Evolutionary conservation across 2,113 vertebrate genomes (phyloP), one percentile per base, ranked within the genome.

Genomic region (Platycercus adscitus): DNA sequence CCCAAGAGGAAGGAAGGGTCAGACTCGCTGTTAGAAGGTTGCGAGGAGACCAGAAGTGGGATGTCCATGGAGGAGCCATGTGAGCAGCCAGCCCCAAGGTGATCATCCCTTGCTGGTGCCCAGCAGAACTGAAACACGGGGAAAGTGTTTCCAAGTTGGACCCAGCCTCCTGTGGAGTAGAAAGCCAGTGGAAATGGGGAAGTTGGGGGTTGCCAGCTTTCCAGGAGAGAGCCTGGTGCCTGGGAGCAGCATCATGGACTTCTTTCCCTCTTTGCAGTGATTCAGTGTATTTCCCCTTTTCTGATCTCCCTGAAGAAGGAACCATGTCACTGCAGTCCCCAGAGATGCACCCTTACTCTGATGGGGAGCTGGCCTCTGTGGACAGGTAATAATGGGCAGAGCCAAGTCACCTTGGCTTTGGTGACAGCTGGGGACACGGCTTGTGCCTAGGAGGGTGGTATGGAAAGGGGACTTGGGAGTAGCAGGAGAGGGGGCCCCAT

Each of bases 321-420:
- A 15, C 56, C 1, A n/a, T 31, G 11, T 56, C 31, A 0, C 28
- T 63, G 1, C 97, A 95, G 80, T 79, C 91, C 37, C 97, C 72
- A 87, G 98, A 98, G 26, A 77, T 88, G 72, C 95, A 98, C 49
- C 97, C 98, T 7, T 97, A 98, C 91, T 99, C 99, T 0, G 99
- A 99, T 1, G 98, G 98, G 94, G 98, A 99, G 73, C 97, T 97
- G 71, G 80, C 94, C 2, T 81, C 95, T 5, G 35, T 68, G 25
- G 97, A 98, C 84, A 98, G 97, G 99, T 99, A 94, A 97, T 99
- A 94, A 97, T 4, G 1, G 28, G 33, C 73, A 80, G 29, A 82
- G 39, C 37, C 28, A 37, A 37, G 50, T 73, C 58, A 80, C 21
- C 58, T 58, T 7, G 3, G 58, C 46, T 70, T 72, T 65, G 33